phyloP scores from a whole-genome alignment of 2,113 vertebrate species.

The Papio anubis region DNA sequence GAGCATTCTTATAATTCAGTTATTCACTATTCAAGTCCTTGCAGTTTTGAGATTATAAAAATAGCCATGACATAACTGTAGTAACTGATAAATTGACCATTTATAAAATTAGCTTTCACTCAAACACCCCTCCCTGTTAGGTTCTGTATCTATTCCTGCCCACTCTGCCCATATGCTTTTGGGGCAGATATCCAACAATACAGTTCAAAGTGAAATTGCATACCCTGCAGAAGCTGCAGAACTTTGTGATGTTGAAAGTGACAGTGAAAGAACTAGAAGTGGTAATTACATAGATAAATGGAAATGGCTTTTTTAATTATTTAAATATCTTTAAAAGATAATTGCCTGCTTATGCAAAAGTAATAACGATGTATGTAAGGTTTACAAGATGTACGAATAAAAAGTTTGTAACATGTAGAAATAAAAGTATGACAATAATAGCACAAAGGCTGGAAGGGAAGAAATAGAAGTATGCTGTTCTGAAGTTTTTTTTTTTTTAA shows the following conservation, averaged over 20 bases:
- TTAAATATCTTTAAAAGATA: slow-evolving; percentile 29
- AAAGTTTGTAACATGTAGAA: background rate
- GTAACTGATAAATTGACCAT: background rate
- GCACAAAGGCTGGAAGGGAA: background rate
- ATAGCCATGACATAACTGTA: background rate
- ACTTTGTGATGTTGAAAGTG: background rate
- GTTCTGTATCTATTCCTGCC: background rate
- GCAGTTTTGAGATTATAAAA: background rate
- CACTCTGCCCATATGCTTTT: background rate
- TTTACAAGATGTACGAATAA: slow-evolving; percentile 3
- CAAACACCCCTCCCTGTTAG: background rate
- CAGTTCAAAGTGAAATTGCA: background rate
- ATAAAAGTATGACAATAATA: background rate
- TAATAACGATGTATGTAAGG: background rate
- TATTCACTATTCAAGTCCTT: background rate
- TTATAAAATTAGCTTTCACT: background rate
- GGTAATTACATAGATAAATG: background rate
- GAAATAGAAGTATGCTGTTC: background rate
- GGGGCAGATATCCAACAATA: background rate
- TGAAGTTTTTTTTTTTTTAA: background rate
- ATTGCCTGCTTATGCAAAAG: slow-evolving; percentile 23
- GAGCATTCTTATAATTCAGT: background rate
- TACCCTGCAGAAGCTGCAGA: background rate
- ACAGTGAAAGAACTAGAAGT: background rate
- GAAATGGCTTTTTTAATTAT: background rate